Evolutionary conservation across 2,113 vertebrate genomes (phyloP).

Genomic region (Salvator merianae): DNA sequence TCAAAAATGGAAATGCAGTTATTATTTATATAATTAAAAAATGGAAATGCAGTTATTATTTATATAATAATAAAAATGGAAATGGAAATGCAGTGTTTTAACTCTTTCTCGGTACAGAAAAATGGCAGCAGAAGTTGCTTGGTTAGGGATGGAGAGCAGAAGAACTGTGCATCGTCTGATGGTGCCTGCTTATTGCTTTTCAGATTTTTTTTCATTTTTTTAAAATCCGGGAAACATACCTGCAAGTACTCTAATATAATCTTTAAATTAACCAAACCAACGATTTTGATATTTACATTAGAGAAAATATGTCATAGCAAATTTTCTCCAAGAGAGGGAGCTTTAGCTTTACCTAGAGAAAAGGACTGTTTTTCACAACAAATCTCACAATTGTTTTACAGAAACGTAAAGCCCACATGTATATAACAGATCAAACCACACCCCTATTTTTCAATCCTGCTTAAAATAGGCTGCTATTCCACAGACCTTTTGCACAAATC

Average conservation of each 20-base stretch:
- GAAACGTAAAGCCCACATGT: background rate
- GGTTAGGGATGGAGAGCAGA: background rate
- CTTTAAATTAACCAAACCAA: background rate
- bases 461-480: background rate
- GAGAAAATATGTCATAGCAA: background rate
- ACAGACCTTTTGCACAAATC: background rate
- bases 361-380: background rate
- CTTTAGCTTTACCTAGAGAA: slow-evolving; percentile 34
- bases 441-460: background rate
- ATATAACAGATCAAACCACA: background rate
- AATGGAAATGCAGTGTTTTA: background rate
- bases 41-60: background rate
- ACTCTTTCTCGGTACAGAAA: background rate
- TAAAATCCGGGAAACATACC: background rate
- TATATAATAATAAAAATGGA: no score
- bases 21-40: no score
- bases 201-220: no score
- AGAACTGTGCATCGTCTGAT: background rate
- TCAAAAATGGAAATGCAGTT: background rate
- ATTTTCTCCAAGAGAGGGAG: slow-evolving; percentile 55
- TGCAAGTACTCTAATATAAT: background rate
- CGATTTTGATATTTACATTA: no score
- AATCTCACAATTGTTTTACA: background rate
- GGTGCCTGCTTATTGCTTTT: background rate
- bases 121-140: background rate